A percentile compares a stretch with the other conserved stretches of the same genome.
These are phyloP conservation scores for Choloepus hoffmanni DNA, from an alignment of 2,113 vertebrate species.

Conservation along the genomic window DNA sequence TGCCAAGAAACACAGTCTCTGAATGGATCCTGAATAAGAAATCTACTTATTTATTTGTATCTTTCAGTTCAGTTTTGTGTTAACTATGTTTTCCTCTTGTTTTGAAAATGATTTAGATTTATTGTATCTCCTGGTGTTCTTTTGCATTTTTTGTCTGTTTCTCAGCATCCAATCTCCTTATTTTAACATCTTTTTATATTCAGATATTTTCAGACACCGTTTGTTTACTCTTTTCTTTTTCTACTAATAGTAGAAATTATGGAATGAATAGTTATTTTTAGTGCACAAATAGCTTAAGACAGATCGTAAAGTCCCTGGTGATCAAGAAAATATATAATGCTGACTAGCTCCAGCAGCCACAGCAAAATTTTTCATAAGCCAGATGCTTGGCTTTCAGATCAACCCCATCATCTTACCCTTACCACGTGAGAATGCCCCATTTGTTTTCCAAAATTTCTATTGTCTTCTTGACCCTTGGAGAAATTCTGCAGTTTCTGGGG, in stretches of 20 bases:
- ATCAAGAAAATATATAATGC: constrained; percentile 83
- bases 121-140: constrained; percentile 71
- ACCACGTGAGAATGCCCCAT: constrained; percentile 43
- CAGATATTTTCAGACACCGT: constrained; percentile 76
- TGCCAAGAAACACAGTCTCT: constrained; percentile 82
- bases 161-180: constrained; percentile 67
- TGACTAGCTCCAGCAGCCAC: constrained; percentile 79
- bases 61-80: constrained; percentile 73
- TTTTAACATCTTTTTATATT: constrained; percentile 79
- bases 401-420: constrained; percentile 19
- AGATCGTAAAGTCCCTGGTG: constrained; percentile 83
- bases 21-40: constrained; percentile 80
- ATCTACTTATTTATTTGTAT: constrained; percentile 73
- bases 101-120: constrained; percentile 78
- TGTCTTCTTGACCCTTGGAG: constrained; percentile 58
- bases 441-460: constrained; percentile 34
- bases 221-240: constrained; percentile 74
- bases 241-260: constrained; percentile 77
- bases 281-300: constrained; percentile 86
- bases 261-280: constrained; percentile 85
- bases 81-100: constrained; percentile 79
- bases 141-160: constrained; percentile 67
- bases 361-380: constrained; percentile 83
- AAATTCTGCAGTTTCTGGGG: constrained; percentile 49
- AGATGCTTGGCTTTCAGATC: constrained; percentile 80